Evolutionary conservation across 2,113 vertebrate species (phyloP).

Genomic region (Tursiops truncatus): DNA sequence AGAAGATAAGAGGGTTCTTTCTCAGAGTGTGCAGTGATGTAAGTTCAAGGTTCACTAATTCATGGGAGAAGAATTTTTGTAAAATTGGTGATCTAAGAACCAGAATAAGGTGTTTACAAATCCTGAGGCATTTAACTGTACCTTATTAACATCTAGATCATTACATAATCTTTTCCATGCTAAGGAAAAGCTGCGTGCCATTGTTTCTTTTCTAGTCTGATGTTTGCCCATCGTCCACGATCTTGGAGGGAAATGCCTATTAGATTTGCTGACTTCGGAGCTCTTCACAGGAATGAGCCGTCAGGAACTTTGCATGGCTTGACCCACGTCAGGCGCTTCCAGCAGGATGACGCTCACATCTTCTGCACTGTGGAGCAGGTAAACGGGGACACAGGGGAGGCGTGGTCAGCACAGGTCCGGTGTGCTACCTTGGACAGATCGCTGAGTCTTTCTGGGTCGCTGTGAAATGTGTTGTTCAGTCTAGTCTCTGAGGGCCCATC

Average conservation of each 20-base stretch:
- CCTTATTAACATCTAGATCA: background rate
- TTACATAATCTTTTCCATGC: background rate
- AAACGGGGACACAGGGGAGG: background rate
- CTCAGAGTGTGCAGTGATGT: background rate
- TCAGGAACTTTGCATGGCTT: constrained; percentile 92
- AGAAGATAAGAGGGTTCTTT: background rate
- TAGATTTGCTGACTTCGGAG: constrained; percentile 95
- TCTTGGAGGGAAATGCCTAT: constrained; percentile 97
- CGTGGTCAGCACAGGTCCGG: fast-evolving
- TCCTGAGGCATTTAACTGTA: background rate
- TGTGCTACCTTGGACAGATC: background rate
- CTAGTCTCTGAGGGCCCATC: background rate
- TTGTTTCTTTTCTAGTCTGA: constrained; percentile 85
- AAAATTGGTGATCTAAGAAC: background rate
- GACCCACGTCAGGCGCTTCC: constrained; percentile 93
- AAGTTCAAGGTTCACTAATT: background rate
- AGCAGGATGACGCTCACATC: constrained; percentile 98
- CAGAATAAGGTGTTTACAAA: background rate
- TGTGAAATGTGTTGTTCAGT: background rate
- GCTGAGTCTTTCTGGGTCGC: background rate
- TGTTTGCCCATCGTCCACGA: constrained; percentile 94
- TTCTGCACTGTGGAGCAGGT: constrained; percentile 97
- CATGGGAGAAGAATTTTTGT: background rate
- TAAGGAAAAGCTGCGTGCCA: background rate
- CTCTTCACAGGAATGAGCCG: constrained; percentile 96